phyloP scores from a whole-genome alignment of 2,888 invertebrate genomes.

The Dinocampus coccinellae region DNA sequence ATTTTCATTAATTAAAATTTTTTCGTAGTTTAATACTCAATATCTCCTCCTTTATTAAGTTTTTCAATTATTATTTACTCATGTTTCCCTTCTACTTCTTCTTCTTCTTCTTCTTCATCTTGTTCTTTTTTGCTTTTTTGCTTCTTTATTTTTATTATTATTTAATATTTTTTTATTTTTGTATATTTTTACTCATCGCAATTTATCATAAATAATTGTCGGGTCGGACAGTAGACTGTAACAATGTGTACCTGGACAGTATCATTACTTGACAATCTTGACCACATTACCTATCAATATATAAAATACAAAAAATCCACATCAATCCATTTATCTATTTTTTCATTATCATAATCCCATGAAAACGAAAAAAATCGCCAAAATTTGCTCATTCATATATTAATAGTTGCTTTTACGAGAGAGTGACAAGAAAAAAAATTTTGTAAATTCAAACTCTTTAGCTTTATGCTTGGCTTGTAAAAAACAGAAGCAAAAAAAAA shows the following conservation, averaged over 20 bases:
- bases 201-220: slow-evolving; percentile 48
- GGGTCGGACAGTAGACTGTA: slow-evolving; percentile 54
- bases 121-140: background rate
- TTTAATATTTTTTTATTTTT: slow-evolving; percentile 22
- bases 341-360: slow-evolving; percentile 26
- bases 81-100: no score
- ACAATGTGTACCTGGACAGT: slow-evolving; percentile 58
- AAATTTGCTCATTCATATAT: background rate
- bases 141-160: slow-evolving; percentile 27
- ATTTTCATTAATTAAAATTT: slow-evolving; percentile 38
- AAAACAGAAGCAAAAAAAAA: background rate
- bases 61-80: no score
- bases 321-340: slow-evolving; percentile 18
- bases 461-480: slow-evolving; percentile 14
- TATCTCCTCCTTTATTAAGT: no score
- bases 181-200: slow-evolving; percentile 27
- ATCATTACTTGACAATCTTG: slow-evolving; percentile 37
- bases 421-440: slow-evolving; percentile 7
- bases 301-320: slow-evolving; percentile 3
- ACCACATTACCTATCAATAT: slow-evolving; percentile 6
- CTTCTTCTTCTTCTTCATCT: no score
- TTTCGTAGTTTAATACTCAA: slow-evolving; percentile 36
- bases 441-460: background rate
- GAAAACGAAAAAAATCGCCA: background rate
- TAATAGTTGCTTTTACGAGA: background rate